Evolutionary conservation across 2,113 vertebrate species (phyloP).

Genomic region (Mesembrinibis cayennensis): DNA sequence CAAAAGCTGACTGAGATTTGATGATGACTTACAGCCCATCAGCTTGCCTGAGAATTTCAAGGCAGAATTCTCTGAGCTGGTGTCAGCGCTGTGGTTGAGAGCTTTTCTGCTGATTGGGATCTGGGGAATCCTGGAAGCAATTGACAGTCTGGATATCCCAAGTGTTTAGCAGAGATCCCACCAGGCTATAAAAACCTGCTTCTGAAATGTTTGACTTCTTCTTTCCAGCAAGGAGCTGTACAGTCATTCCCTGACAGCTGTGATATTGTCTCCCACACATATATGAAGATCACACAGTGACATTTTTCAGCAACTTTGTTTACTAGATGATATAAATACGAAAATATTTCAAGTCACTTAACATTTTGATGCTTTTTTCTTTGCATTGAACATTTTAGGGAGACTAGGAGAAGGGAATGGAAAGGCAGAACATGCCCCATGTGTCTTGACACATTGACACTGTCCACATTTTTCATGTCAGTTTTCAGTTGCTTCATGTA

Average conservation of each 20-base stretch:
- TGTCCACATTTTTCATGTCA: neutral
- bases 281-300: neutral
- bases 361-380: neutral
- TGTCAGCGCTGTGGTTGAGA: neutral
- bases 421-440: neutral
- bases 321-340: conserved; percentile 38
- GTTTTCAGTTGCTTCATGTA: neutral
- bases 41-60: neutral
- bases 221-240: conserved; percentile 22
- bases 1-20: neutral
- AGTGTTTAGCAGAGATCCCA: neutral
- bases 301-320: conserved; percentile 45
- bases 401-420: neutral
- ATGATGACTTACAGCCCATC: neutral
- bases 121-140: neutral
- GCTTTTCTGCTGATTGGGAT: neutral
- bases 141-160: neutral
- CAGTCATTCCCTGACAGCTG: conserved; percentile 50
- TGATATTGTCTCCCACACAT: neutral
- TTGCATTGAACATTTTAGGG: neutral
- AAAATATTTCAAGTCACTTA: neutral
- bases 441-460: neutral
- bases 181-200: neutral
- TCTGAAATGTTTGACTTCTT: neutral
- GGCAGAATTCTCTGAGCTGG: neutral